Conservation (phyloP, 2,113 vertebrate genomes). For the Larimichthys crocea region DNA sequence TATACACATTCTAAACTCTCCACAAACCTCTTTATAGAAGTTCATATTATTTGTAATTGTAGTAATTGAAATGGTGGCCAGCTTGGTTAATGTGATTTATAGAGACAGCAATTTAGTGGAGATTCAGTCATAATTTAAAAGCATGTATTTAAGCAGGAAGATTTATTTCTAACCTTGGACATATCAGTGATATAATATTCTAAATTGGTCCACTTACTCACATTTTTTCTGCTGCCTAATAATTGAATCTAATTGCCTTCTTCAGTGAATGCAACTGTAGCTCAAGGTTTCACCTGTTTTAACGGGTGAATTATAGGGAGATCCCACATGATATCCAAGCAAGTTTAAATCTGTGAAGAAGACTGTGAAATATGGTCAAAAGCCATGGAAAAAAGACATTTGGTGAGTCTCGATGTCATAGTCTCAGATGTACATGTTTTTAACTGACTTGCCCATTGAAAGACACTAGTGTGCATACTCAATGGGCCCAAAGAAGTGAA, state of each 20-base stretch:
- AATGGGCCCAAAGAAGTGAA: too few species aligned
- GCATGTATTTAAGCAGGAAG: background rate
- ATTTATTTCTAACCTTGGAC: background rate
- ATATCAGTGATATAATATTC: background rate
- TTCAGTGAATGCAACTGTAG: background rate
- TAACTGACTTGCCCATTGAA: too few species aligned
- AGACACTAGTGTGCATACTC: too few species aligned
- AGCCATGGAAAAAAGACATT: background rate
- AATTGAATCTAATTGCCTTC: background rate
- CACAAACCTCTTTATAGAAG: background rate
- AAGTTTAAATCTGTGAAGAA: background rate
- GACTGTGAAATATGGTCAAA: background rate
- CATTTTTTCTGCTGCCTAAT: background rate
- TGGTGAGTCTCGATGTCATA: too few species aligned
- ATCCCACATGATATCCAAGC: background rate
- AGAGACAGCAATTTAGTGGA: background rate
- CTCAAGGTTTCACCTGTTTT: too few species aligned
- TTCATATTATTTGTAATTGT: background rate
- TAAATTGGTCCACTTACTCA: background rate
- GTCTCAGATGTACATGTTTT: too few species aligned
- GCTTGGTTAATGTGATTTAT: background rate
- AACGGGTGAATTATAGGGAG: too few species aligned
- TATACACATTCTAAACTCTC: background rate
- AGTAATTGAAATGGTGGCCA: too few species aligned
- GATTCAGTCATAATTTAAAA: background rate